A percentile compares a stretch with the other conserved stretches of the same genome.
Evolutionary conservation across 2,797 vertebrate species (phyloP).

Genomic region (Enoplosus armatus): DNA sequence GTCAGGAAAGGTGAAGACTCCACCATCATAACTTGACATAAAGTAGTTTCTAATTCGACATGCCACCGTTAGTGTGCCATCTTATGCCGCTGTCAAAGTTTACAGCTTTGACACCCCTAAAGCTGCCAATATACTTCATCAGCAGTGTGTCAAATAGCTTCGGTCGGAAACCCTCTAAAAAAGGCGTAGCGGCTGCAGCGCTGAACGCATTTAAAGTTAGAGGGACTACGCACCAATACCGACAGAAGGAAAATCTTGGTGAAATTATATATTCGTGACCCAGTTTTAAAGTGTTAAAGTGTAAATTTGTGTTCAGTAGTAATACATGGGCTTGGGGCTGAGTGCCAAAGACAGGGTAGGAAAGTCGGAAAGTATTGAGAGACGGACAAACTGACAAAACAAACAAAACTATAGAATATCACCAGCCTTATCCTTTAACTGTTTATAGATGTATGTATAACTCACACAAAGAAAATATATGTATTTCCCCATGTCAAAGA

Average conservation of each 20-base stretch:
- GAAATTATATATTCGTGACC: no score
- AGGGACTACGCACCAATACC: background rate
- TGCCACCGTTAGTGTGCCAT: background rate
- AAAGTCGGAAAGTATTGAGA: no score
- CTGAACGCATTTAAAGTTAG: background rate
- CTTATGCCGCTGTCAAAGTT: background rate
- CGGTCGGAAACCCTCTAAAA: background rate
- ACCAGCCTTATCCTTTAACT: background rate
- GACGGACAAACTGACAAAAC: no score
- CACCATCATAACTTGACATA: background rate
- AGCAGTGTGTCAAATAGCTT: slow-evolving; percentile 1
- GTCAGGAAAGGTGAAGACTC: background rate
- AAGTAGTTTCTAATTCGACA: background rate
- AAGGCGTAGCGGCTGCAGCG: background rate
- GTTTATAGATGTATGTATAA: background rate
- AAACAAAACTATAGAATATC: no score
- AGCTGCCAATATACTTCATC: background rate
- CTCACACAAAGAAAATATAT: background rate
- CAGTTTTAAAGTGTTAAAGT: no score
- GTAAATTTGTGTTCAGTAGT: no score
- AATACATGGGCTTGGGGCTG: no score
- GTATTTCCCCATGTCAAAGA: background rate
- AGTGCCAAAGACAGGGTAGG: no score
- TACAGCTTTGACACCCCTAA: background rate
- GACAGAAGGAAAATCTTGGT: background rate